Percentiles rank a stretch among this genome's conserved stretches.
Evolutionary conservation across 2,888 invertebrate genomes (phyloP).

Genomic region (Xestia rhomboidea): DNA sequence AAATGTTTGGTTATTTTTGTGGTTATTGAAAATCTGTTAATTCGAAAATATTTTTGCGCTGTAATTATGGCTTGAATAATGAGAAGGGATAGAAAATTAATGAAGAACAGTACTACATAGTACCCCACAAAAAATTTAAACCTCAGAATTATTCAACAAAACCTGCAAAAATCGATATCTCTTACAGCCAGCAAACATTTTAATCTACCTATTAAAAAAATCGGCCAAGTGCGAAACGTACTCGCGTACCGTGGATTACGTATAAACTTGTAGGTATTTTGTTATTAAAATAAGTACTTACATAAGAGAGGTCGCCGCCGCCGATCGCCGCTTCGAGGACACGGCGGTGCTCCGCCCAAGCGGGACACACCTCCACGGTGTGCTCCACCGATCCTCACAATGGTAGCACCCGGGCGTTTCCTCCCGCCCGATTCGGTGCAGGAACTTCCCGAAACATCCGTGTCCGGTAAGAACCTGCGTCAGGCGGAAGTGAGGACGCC

Average conservation of each 20-base stretch:
- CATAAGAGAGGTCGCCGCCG: too few relatives aligned
- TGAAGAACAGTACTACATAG: neutral
- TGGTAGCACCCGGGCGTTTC: too few relatives aligned
- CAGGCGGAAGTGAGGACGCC: too few relatives aligned
- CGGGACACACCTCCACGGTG: too few relatives aligned
- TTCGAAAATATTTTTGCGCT: neutral
- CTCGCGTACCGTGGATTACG: neutral
- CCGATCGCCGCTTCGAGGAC: too few relatives aligned
- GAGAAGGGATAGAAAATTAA: neutral
- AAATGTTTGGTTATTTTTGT: constrained; percentile 26
- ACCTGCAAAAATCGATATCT: neutral
- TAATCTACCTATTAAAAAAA: neutral
- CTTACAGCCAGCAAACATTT: neutral
- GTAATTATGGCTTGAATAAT: neutral
- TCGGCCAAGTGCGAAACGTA: neutral
- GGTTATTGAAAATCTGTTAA: constrained; percentile 11
- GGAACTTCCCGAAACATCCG: too few relatives aligned
- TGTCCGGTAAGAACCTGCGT: too few relatives aligned
- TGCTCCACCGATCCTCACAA: too few relatives aligned
- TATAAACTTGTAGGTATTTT: too few relatives aligned
- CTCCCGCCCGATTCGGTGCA: too few relatives aligned
- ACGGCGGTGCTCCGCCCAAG: too few relatives aligned
- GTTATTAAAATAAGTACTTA: too few relatives aligned
- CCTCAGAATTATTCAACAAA: neutral
- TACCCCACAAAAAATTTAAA: neutral